Base-by-base conservation (phyloP, 2,797 vertebrate genomes). In the Babyrousa celebensis region DNA sequence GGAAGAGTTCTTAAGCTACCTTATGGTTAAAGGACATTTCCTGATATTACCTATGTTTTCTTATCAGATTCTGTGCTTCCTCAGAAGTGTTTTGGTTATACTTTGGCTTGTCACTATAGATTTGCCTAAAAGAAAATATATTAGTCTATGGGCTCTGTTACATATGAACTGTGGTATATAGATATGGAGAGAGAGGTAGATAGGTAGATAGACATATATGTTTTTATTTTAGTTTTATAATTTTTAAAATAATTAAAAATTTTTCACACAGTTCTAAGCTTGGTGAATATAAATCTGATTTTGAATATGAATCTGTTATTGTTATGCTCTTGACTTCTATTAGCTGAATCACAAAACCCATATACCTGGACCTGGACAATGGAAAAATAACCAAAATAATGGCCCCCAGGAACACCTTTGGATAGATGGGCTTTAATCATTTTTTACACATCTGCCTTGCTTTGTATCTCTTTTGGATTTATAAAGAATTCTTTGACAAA, bases 401-500 rank as follows among this genome's bases (percentile, higher is more conserved):
- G 14, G 63, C 52, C 10, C n/a, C 54, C 16, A 52, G 40, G 29
- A 92, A 10, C 43, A n/a, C 20, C 17, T 70, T 88, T 77, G 18
- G 27, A 62, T 80, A 91, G 21, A 82, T 58, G 14, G 21, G 3
- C 3, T 77, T 95, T 83, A n/a, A 48, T 89, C 4, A n/a, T 77
- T 92, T 91, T 94, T 79, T 74, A 85, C 11, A 83, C 3, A 70
- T 71, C 23, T 86, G n/a, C n/a, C 58, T 84, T 94, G 16, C 32
- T 96, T 62, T 85, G 29, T 85, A 32, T 32, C 36, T 79, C 29
- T 79, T 95, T 92, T 85, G 6, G 68, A 74, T 92, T 78, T 89
- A 78, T 92, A 87, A 83, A 93, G 71, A 90, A 63, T n/a, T 21
- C 82, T 77, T 82, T 94, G 27, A 52, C n/a, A 94, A 92, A 67